These are phyloP conservation scores for Abramis brama DNA, from an alignment of 2,113 vertebrate genomes.

Conservation along the genomic window DNA sequence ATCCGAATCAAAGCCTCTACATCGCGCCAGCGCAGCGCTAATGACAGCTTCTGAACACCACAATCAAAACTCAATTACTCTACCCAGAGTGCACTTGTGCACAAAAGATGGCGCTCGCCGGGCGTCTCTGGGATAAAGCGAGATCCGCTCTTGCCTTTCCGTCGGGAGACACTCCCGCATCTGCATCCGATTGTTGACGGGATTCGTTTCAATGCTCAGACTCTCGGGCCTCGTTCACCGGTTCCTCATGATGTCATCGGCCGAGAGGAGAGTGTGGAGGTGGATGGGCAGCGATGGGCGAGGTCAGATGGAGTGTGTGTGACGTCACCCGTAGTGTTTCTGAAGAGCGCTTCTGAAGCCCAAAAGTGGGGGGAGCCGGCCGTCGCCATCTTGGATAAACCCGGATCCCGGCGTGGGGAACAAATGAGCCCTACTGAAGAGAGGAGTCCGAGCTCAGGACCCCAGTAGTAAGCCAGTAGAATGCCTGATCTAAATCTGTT, in stretches of 20 bases:
- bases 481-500: too few species aligned
- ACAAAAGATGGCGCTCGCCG: conserved; percentile 56
- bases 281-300: not conserved
- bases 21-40: conserved; percentile 58
- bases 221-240: not conserved
- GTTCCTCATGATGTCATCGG: not conserved
- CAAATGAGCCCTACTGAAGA: too few species aligned
- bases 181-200: not conserved
- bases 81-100: conserved; percentile 52
- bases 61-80: conserved; percentile 67
- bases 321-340: too few species aligned
- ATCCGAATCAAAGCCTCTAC: conserved; percentile 65
- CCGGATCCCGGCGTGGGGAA: too few species aligned
- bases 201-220: too few species aligned
- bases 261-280: not conserved
- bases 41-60: conserved; percentile 65
- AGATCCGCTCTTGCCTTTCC: not conserved
- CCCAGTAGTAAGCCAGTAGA: too few species aligned
- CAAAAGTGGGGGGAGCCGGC: too few species aligned
- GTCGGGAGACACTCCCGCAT: not conserved
- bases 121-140: not conserved
- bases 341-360: too few species aligned
- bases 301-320: not conserved
- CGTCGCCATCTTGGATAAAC: too few species aligned
- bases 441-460: too few species aligned